These are phyloP conservation scores for Cephus nigrinus DNA, from an alignment of 2,888 invertebrate species.

Conservation along the genomic window DNA sequence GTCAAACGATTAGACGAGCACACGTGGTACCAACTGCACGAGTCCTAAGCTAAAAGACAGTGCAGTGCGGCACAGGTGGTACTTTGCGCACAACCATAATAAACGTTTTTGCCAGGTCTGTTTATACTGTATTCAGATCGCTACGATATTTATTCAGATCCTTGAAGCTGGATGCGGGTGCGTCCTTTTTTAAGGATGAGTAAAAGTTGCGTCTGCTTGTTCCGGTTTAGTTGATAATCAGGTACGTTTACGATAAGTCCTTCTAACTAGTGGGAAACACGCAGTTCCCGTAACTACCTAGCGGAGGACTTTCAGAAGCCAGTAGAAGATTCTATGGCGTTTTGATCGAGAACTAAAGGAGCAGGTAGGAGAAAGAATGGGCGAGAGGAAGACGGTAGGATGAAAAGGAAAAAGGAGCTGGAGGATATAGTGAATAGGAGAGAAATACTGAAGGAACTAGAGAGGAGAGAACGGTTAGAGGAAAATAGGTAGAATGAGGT, in stretches of 20 bases:
- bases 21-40: background rate
- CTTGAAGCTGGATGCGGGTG: background rate
- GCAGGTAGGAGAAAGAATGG: conserved; percentile 22
- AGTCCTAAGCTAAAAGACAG: background rate
- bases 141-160: background rate
- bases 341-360: conserved; percentile 23
- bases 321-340: conserved; percentile 19
- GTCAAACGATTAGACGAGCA: background rate
- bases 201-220: background rate
- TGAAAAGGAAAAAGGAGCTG: conserved; percentile 39
- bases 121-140: background rate
- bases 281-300: background rate
- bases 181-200: background rate
- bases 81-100: background rate
- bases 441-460: conserved; percentile 22
- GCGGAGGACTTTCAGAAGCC: background rate
- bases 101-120: background rate
- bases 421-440: conserved; percentile 20
- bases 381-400: conserved; percentile 25
- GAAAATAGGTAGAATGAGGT: conserved; percentile 44
- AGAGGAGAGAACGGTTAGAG: conserved; percentile 11
- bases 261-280: background rate
- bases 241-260: background rate
- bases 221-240: background rate
- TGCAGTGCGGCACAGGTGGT: background rate